A percentile compares a stretch with the other conserved stretches of the same genome.
Evolutionary conservation across 2,113 vertebrate genomes (phyloP).

Genomic region (Orthochromis indermauri): DNA sequence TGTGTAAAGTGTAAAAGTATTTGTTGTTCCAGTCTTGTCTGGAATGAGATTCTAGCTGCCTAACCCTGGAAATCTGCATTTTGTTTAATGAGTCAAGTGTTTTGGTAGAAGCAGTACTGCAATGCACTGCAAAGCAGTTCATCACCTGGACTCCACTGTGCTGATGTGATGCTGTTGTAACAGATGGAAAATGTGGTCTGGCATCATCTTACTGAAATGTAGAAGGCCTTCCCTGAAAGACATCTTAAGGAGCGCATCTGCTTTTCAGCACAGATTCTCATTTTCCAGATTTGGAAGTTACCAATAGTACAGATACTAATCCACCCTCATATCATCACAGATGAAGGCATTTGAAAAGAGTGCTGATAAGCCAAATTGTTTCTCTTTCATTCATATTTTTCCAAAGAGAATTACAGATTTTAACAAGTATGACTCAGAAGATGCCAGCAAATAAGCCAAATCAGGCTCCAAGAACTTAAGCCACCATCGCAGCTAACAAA

Average conservation of each 20-base stretch:
- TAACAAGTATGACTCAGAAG: neutral
- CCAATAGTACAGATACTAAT: neutral
- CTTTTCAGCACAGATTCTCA: neutral
- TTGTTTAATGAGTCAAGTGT: neutral
- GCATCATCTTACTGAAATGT: neutral
- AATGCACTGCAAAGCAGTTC: neutral
- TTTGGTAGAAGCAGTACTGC: neutral
- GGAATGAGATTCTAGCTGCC: neutral
- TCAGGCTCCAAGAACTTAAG: neutral
- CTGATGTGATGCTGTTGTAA: neutral
- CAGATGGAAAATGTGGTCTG: neutral
- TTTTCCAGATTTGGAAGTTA: neutral
- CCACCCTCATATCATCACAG: neutral
- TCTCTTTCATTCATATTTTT: neutral
- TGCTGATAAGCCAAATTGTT: neutral
- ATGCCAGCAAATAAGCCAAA: neutral
- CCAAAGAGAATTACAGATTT: neutral
- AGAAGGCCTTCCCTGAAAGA: neutral
- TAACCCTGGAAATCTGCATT: neutral
- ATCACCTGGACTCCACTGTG: neutral
- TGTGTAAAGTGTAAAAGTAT: neutral
- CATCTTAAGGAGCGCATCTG: neutral
- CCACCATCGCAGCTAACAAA: neutral
- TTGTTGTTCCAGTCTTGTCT: neutral
- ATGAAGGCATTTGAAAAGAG: neutral